A percentile compares a stretch with the other conserved stretches of the same genome.
Conservation (phyloP, 2,797 vertebrate species). For the Lophotriccus pileatus region DNA sequence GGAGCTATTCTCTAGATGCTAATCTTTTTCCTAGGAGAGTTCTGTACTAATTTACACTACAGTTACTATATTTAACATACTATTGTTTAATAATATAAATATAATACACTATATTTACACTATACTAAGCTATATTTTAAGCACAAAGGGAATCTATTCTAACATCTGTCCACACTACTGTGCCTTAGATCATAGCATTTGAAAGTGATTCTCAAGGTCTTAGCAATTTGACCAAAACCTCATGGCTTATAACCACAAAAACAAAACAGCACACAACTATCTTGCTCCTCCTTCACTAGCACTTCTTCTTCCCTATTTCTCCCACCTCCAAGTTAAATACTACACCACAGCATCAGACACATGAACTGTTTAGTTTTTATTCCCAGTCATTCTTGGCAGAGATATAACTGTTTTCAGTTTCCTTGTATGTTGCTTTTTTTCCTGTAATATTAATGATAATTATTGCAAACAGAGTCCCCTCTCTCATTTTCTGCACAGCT, state of each 20-base stretch:
- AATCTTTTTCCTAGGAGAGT: not conserved
- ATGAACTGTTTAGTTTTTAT: not conserved
- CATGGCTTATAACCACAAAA: not conserved
- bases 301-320: not conserved
- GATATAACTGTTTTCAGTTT: not conserved
- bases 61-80: too few relatives aligned
- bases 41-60: not conserved
- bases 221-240: not conserved
- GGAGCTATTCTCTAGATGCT: not conserved
- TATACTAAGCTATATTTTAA: not conserved
- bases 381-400: not conserved
- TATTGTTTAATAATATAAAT: too few relatives aligned
- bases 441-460: rapidly evolving
- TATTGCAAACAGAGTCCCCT: not conserved
- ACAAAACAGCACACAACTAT: not conserved
- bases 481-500: not conserved
- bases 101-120: too few relatives aligned
- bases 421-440: not conserved
- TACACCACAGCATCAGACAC: not conserved
- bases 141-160: not conserved
- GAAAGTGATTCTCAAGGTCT: not conserved
- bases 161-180: not conserved
- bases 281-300: not conserved
- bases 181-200: not conserved
- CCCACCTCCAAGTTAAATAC: not conserved